These are phyloP conservation scores for Sylvia atricapilla DNA, from an alignment of 2,113 vertebrate species.

Conservation along the genomic window DNA sequence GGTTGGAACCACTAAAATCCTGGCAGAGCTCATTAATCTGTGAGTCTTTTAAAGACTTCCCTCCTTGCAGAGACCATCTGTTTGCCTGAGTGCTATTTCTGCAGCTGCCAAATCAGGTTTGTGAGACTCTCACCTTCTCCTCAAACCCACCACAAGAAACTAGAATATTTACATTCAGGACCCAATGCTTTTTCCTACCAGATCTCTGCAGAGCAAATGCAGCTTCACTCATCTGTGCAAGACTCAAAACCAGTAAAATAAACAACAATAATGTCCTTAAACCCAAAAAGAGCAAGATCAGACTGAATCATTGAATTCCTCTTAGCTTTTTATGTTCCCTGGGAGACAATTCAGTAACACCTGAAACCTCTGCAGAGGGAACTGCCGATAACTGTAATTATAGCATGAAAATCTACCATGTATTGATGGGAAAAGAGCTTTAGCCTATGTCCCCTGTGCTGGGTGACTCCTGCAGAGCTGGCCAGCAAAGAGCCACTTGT, in stretches of 20 bases:
- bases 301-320: neutral
- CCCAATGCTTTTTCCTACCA: neutral
- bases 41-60: neutral
- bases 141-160: neutral
- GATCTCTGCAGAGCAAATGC: neutral
- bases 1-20: neutral
- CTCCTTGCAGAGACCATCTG: conserved; percentile 25
- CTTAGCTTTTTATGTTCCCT: neutral
- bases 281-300: neutral
- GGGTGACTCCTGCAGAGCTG: neutral
- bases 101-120: conserved; percentile 44
- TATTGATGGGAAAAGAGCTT: neutral
- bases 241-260: neutral
- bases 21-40: neutral
- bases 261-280: neutral
- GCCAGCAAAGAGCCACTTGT: neutral
- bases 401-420: neutral
- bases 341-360: neutral
- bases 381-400: neutral
- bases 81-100: neutral
- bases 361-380: neutral
- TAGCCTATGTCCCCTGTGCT: neutral
- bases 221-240: neutral
- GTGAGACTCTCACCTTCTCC: conserved; percentile 39
- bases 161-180: conserved; percentile 2